A percentile compares a stretch with the other conserved stretches of the same genome.
Conservation (phyloP, 2,797 vertebrate species). For the Delichon dasypus region DNA sequence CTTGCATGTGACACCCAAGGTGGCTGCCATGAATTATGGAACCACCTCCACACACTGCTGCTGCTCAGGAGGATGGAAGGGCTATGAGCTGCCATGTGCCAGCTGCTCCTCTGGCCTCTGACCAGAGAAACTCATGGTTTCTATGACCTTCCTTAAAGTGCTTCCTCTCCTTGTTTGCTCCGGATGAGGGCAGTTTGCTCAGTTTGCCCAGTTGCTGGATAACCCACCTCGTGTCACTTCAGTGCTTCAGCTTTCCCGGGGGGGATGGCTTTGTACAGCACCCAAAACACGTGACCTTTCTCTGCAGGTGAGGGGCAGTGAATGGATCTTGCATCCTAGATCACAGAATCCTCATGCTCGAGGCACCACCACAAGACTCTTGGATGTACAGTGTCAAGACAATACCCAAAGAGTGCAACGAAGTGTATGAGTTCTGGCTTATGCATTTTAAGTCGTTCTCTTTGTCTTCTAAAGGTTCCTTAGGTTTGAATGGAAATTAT, state of each 20-base stretch:
- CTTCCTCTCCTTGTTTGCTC: background rate
- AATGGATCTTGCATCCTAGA: background rate
- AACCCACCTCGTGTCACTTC: background rate
- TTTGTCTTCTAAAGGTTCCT: background rate
- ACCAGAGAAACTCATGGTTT: background rate
- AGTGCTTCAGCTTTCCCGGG: background rate
- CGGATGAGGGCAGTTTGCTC: background rate
- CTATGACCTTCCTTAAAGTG: background rate
- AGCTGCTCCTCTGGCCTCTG: background rate
- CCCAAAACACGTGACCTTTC: rapidly evolving
- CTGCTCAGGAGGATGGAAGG: background rate
- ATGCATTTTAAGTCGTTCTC: background rate
- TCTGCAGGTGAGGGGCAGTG: background rate
- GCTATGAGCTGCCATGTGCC: rapidly evolving
- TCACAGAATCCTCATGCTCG: background rate
- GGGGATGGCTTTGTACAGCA: background rate
- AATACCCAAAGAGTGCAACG: background rate
- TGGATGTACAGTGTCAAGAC: background rate
- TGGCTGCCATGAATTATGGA: background rate
- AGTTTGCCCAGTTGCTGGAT: background rate
- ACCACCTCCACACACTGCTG: background rate
- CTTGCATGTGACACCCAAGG: background rate
- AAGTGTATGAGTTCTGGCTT: background rate
- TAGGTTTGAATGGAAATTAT: slow-evolving; percentile 2
- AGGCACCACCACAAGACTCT: rapidly evolving